Conservation (phyloP, 2,113 vertebrate genomes). For the Catharus bicknelli region DNA sequence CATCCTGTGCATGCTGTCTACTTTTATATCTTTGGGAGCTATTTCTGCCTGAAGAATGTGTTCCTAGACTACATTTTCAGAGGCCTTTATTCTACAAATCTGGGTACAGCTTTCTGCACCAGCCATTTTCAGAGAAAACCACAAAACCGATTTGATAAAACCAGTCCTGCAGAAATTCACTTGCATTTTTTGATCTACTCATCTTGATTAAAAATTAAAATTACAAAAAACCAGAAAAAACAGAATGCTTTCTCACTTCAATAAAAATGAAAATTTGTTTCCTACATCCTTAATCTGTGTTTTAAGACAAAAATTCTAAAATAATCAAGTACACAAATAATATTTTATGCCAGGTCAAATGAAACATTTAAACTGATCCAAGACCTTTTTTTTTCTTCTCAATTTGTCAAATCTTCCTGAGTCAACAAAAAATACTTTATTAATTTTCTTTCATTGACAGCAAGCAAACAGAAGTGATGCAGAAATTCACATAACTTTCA, state of each 20-base stretch:
- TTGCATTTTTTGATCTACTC: background rate
- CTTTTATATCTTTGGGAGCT: background rate
- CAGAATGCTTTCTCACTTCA: background rate
- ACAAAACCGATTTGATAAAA: background rate
- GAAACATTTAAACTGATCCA: background rate
- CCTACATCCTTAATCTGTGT: background rate
- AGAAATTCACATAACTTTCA: background rate
- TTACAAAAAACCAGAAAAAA: background rate
- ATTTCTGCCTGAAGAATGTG: background rate
- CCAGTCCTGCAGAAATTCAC: background rate
- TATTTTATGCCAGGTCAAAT: background rate
- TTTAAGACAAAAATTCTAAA: background rate
- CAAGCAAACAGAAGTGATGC: background rate
- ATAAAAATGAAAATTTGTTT: background rate
- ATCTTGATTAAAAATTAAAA: background rate
- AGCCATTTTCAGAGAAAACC: background rate
- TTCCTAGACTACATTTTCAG: background rate
- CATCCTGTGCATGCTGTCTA: fast-evolving
- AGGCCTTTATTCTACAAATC: background rate
- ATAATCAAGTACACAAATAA: background rate
- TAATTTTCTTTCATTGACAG: background rate
- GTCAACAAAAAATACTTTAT: background rate
- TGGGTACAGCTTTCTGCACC: background rate
- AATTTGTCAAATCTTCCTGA: background rate
- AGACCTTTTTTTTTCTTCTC: background rate